Evolutionary conservation across 1,140 invertebrate genomes (phyloP).

Genomic region (Archegozetes longisetosus): DNA sequence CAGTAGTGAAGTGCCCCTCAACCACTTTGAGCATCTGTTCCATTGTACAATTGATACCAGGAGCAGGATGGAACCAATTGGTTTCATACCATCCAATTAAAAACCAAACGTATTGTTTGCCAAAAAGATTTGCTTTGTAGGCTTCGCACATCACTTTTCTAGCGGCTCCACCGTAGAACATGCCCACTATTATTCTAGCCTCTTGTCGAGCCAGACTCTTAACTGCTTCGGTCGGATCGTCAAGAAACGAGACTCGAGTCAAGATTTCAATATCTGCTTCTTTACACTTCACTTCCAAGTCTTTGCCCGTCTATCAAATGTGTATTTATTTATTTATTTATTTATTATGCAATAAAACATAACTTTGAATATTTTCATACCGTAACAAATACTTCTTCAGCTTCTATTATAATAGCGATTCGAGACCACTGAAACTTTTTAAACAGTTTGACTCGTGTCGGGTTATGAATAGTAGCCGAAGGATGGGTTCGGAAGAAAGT

Average conservation of each 20-base stretch:
- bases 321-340: neutral
- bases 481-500: slow-evolving; percentile 97
- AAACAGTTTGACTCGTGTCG: slow-evolving; percentile 88
- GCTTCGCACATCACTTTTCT: slow-evolving; percentile 83
- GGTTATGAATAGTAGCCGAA: slow-evolving; percentile 97
- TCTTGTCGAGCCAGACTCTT: slow-evolving; percentile 74
- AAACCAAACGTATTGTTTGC: slow-evolving; percentile 95
- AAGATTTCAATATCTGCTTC: slow-evolving; percentile 83
- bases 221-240: slow-evolving; percentile 89
- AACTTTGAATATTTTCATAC: slow-evolving; percentile 44
- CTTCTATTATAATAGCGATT: slow-evolving; percentile 92
- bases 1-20: slow-evolving; percentile 93
- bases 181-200: slow-evolving; percentile 87
- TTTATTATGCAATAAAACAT: neutral
- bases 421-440: slow-evolving; percentile 92
- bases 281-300: slow-evolving; percentile 85
- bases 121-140: slow-evolving; percentile 84
- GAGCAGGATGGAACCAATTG: slow-evolving; percentile 71
- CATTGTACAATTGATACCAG: slow-evolving; percentile 53
- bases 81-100: slow-evolving; percentile 99
- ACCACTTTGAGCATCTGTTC: slow-evolving; percentile 84
- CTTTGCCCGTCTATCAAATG: slow-evolving; percentile 73
- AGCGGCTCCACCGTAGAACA: slow-evolving; percentile 95
- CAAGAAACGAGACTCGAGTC: slow-evolving; percentile 88
- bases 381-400: slow-evolving; percentile 97